Percentiles rank a stretch among this genome's conserved stretches.
Conservation (phyloP, 2,797 vertebrate species). For the Rousettus madagascariensis region DNA sequence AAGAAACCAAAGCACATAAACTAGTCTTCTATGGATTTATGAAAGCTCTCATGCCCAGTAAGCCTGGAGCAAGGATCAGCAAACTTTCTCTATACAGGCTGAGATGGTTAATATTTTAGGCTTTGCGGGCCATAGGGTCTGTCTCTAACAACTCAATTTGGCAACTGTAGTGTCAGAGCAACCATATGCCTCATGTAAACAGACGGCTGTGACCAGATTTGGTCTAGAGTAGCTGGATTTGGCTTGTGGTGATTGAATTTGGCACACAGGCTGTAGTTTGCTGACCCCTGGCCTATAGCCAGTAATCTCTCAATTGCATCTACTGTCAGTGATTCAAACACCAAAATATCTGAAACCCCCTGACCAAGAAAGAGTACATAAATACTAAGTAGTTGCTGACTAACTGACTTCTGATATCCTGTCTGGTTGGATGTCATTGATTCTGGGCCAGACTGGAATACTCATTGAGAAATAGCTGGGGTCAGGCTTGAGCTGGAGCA, state of each 20-base stretch:
- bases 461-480: background rate
- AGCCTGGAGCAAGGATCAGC: background rate
- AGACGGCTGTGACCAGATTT: background rate
- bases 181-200: background rate
- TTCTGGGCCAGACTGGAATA: background rate
- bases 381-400: background rate
- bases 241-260: background rate
- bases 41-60: background rate
- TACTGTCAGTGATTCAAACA: background rate
- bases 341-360: background rate
- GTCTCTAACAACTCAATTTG: background rate
- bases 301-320: background rate
- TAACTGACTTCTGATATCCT: background rate
- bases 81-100: background rate
- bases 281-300: background rate
- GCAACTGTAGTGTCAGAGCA: background rate
- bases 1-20: background rate
- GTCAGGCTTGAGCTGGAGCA: background rate
- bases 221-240: background rate
- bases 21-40: background rate
- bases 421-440: background rate
- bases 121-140: background rate
- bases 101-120: background rate
- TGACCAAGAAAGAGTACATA: background rate
- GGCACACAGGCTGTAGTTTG: background rate